Percentiles rank a stretch among this genome's conserved stretches.
These are phyloP conservation scores for Aquatica leii DNA, from an alignment of 2,888 invertebrate genomes.

Conservation along the genomic window DNA sequence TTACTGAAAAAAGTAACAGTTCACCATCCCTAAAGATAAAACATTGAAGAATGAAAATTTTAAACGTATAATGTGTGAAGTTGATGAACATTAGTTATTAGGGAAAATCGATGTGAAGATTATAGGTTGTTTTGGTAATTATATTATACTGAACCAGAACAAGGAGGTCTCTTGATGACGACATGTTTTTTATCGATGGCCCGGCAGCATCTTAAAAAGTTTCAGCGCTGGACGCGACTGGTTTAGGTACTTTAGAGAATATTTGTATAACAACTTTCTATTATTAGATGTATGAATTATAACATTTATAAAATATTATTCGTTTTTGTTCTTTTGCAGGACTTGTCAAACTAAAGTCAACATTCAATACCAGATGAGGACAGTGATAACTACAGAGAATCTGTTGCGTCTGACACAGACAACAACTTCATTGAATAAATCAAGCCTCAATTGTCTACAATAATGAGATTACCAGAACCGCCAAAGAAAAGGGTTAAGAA, in stretches of 20 bases:
- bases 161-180: neutral
- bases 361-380: constrained; percentile 28
- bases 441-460: too few species aligned
- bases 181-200: neutral
- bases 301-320: constrained; percentile 9
- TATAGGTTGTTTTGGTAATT: constrained; percentile 11
- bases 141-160: neutral
- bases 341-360: constrained; percentile 24
- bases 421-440: constrained; percentile 17
- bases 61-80: constrained; percentile 5
- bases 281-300: neutral
- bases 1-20: too few species aligned
- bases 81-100: constrained; percentile 5
- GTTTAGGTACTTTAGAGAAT: constrained; percentile 16
- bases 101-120: constrained; percentile 17
- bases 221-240: constrained; percentile 15
- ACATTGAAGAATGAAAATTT: neutral
- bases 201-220: neutral
- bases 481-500: constrained; percentile 20
- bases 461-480: constrained; percentile 31
- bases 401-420: constrained; percentile 22
- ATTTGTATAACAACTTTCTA: neutral
- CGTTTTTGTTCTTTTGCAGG: constrained; percentile 30
- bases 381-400: constrained; percentile 15
- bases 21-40: neutral